These are phyloP conservation scores for Hippolais icterina DNA, from an alignment of 2,113 vertebrate genomes.

Conservation along the genomic window DNA sequence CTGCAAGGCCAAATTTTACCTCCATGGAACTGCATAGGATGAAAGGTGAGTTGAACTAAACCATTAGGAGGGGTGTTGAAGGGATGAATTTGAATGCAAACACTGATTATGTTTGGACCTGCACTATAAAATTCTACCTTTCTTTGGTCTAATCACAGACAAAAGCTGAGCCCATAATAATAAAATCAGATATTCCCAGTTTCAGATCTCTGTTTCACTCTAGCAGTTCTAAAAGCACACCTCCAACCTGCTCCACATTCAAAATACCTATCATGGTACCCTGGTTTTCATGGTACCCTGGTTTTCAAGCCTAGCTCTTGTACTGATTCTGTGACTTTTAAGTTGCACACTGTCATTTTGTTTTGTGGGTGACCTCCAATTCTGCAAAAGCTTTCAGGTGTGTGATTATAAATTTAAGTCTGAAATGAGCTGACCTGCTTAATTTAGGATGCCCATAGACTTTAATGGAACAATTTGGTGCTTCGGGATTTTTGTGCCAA, in stretches of 20 bases:
- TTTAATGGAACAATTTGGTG: not conserved
- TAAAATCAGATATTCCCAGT: not conserved
- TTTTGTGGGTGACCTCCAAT: not conserved
- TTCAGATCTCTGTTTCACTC: not conserved
- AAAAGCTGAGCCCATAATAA: not conserved
- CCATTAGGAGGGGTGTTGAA: not conserved
- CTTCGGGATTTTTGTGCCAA: not conserved
- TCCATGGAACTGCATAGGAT: rapidly evolving
- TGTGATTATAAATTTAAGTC: not conserved
- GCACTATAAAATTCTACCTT: not conserved
- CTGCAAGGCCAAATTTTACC: not conserved
- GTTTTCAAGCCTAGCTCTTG: not conserved
- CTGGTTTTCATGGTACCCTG: not conserved
- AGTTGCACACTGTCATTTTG: not conserved
- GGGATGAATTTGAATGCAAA: not conserved
- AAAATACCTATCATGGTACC: not conserved
- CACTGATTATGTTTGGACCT: not conserved
- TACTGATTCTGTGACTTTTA: not conserved
- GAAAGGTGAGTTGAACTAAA: not conserved
- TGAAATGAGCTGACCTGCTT: slow-evolving; percentile 19
- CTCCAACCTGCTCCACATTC: not conserved
- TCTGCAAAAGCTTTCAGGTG: not conserved
- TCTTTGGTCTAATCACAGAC: not conserved
- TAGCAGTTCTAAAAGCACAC: not conserved
- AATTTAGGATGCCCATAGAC: not conserved